A percentile compares a stretch with the other conserved stretches of the same genome.
phyloP scores from a whole-genome alignment of 2,113 vertebrate species.

The Heterochromis multidens region DNA sequence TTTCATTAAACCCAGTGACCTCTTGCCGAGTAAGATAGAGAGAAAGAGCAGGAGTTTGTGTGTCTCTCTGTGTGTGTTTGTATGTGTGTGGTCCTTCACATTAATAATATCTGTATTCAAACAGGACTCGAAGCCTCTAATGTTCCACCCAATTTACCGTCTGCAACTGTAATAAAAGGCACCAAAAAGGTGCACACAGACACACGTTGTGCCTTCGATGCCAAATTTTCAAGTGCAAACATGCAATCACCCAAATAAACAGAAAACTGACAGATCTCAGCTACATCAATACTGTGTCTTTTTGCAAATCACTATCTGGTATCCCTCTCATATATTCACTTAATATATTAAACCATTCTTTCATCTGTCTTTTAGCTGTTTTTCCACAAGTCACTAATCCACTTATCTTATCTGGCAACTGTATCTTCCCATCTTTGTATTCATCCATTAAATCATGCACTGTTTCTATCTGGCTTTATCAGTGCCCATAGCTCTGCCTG shows the following conservation, averaged over 20 bases:
- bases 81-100: slow-evolving; percentile 6
- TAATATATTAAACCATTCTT: not conserved
- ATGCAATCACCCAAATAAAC: slow-evolving; percentile 21
- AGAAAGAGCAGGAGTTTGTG: not conserved
- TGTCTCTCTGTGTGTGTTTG: not conserved
- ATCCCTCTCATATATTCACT: not conserved
- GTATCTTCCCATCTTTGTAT: slow-evolving; percentile 7
- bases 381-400: not conserved
- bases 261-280: not conserved
- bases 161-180: not conserved
- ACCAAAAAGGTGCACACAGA: not conserved
- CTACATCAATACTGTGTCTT: not conserved
- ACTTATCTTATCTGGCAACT: not conserved
- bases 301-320: not conserved
- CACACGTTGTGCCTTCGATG: not conserved
- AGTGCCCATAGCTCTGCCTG: slow-evolving; percentile 4
- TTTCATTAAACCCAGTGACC: slow-evolving; percentile 68
- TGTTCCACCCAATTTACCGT: slow-evolving; percentile 38
- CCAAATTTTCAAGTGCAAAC: slow-evolving; percentile 1
- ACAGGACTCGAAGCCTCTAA: slow-evolving; percentile 21
- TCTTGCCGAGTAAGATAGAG: slow-evolving; percentile 13
- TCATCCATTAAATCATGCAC: not conserved
- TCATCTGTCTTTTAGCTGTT: not conserved
- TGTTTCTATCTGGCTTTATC: slow-evolving; percentile 28
- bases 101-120: slow-evolving; percentile 65